A percentile compares a stretch with the other conserved stretches of the same genome.
These are phyloP conservation scores for Psettodes erumei DNA, from an alignment of 2,113 vertebrate genomes.

Conservation along the genomic window DNA sequence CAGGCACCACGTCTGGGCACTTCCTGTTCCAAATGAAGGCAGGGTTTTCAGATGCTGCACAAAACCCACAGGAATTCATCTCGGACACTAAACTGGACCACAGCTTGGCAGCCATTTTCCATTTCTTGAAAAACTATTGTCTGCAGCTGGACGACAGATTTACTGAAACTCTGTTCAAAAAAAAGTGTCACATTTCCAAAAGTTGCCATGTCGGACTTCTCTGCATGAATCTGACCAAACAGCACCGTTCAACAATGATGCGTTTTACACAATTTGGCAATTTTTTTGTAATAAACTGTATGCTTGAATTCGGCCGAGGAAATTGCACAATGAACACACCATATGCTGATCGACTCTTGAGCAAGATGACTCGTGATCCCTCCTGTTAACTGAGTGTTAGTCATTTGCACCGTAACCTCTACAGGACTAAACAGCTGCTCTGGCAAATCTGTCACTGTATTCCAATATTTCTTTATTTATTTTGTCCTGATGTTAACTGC, in stretches of 20 bases:
- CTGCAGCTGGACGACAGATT: constrained; percentile 1
- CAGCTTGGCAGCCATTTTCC: neutral
- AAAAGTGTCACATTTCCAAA: neutral
- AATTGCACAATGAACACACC: constrained; percentile 7
- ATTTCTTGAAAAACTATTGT: neutral
- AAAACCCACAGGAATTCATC: neutral
- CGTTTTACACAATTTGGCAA: neutral
- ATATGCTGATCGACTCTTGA: constrained; percentile 10
- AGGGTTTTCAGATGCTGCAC: neutral
- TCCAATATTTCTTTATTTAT: neutral
- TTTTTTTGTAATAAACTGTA: neutral
- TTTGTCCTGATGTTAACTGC: neutral
- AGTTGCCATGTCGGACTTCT: neutral
- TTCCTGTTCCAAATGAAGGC: constrained; percentile 31
- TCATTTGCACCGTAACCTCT: constrained; percentile 2
- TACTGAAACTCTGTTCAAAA: neutral
- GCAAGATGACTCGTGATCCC: neutral
- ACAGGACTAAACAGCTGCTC: neutral
- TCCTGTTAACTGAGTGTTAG: neutral
- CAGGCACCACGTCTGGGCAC: neutral
- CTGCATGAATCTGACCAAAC: neutral
- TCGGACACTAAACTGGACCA: neutral
- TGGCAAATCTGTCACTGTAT: neutral
- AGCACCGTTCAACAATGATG: neutral
- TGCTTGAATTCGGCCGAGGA: neutral